Conservation (phyloP, 2,888 invertebrate species). For the Spatulosminthurus flaviceps region DNA sequence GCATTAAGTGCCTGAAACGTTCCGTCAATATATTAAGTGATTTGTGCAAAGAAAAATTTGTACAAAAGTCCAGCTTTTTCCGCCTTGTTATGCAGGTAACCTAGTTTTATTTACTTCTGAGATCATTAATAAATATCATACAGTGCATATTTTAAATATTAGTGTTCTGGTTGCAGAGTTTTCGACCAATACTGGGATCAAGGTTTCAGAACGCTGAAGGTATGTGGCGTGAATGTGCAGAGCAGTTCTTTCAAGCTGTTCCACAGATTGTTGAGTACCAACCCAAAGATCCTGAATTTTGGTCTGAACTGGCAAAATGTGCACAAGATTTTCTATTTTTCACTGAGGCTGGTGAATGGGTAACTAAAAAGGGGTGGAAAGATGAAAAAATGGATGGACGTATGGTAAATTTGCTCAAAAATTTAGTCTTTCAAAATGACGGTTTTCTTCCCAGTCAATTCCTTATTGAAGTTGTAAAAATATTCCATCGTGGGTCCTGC, state of each 20-base stretch:
- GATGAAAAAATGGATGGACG: conserved; percentile 86
- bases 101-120: background rate
- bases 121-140: no score
- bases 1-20: conserved; percentile 61
- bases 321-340: conserved; percentile 61
- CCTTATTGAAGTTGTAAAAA: conserved; percentile 80
- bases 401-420: conserved; percentile 81
- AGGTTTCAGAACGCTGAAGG: conserved; percentile 62
- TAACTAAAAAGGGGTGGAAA: conserved; percentile 64
- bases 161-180: conserved; percentile 52
- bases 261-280: conserved; percentile 58
- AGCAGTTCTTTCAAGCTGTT: conserved; percentile 60
- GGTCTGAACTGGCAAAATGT: conserved; percentile 63
- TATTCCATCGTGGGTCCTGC: conserved; percentile 63
- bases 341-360: conserved; percentile 60
- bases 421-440: conserved; percentile 83
- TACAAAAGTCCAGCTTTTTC: conserved; percentile 58
- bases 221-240: conserved; percentile 61
- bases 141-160: no score
- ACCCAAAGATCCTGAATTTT: conserved; percentile 58
- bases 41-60: conserved; percentile 56
- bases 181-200: conserved; percentile 60
- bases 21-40: conserved; percentile 54
- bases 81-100: conserved; percentile 49
- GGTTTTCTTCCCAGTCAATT: conserved; percentile 81